phyloP scores from a whole-genome alignment of 2,113 vertebrate genomes.

The Pteropus alecto region DNA sequence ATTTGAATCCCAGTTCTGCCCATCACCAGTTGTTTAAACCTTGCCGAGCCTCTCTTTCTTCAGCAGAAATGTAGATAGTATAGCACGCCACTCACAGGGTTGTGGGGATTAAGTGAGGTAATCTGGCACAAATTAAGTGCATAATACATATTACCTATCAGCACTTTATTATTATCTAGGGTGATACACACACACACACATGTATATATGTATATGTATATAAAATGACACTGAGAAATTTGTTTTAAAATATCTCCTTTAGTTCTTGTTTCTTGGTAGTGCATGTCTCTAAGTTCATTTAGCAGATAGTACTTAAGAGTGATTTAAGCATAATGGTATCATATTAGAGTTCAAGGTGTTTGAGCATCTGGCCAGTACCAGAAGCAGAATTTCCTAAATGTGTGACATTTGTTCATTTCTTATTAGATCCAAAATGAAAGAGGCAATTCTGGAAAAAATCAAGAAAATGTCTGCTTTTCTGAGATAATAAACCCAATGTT shows the following conservation, averaged over 20 bases:
- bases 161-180: background rate
- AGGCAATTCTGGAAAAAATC: background rate
- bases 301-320: background rate
- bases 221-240: background rate
- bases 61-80: background rate
- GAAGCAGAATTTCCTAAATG: conserved; percentile 32
- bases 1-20: background rate
- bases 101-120: background rate
- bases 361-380: background rate
- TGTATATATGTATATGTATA: background rate
- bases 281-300: background rate
- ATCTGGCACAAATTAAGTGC: background rate
- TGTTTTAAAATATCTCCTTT: background rate
- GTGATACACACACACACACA: background rate
- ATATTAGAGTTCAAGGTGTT: background rate
- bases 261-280: background rate
- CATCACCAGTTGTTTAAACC: background rate
- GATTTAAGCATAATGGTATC: background rate
- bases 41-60: background rate
- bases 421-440: conserved; percentile 11
- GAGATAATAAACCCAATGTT: conserved; percentile 16
- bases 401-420: background rate
- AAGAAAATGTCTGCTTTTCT: conserved; percentile 25
- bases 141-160: background rate
- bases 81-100: background rate